Evolutionary conservation across 2,797 vertebrate species (phyloP).

Genomic region (Malurus splendens): DNA sequence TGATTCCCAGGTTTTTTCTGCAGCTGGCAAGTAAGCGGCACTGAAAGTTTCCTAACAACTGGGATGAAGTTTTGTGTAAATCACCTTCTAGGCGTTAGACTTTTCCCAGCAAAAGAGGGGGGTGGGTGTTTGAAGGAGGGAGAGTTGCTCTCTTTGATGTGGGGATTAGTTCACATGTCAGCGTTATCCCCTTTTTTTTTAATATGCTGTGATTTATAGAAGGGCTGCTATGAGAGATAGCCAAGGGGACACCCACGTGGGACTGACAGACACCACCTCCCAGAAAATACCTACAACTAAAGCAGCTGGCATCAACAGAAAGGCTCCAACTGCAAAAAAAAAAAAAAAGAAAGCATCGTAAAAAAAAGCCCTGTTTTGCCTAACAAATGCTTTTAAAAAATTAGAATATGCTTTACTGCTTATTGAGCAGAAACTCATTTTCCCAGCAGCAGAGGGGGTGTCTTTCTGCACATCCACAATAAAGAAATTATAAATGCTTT

Average conservation of each 20-base stretch:
- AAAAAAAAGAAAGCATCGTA: not conserved
- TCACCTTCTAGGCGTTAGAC: constrained; percentile 59
- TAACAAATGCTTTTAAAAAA: constrained; percentile 47
- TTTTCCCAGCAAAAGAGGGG: constrained; percentile 50
- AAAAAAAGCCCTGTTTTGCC: constrained; percentile 56
- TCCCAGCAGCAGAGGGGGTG: not conserved
- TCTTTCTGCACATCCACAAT: not conserved
- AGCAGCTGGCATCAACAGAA: constrained; percentile 31
- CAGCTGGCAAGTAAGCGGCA: not conserved
- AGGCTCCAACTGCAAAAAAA: constrained; percentile 4
- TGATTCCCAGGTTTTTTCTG: constrained; percentile 39
- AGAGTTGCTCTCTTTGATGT: constrained; percentile 50
- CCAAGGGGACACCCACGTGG: constrained; percentile 46
- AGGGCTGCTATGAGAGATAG: constrained; percentile 13
- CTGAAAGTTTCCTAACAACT: constrained; percentile 36
- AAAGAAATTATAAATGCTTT: not conserved
- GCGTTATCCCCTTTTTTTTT: constrained; percentile 42
- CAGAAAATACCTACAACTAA: not conserved
- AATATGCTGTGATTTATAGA: constrained; percentile 53
- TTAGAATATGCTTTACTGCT: not conserved
- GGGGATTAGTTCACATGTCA: constrained; percentile 65
- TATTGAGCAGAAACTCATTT: constrained; percentile 2
- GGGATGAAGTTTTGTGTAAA: constrained; percentile 32
- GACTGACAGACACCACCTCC: constrained; percentile 22
- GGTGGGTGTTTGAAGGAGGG: constrained; percentile 15